A percentile compares a stretch with the other conserved stretches of the same genome.
phyloP scores from a whole-genome alignment of 2,888 invertebrate species.

The Buathra laborator region DNA sequence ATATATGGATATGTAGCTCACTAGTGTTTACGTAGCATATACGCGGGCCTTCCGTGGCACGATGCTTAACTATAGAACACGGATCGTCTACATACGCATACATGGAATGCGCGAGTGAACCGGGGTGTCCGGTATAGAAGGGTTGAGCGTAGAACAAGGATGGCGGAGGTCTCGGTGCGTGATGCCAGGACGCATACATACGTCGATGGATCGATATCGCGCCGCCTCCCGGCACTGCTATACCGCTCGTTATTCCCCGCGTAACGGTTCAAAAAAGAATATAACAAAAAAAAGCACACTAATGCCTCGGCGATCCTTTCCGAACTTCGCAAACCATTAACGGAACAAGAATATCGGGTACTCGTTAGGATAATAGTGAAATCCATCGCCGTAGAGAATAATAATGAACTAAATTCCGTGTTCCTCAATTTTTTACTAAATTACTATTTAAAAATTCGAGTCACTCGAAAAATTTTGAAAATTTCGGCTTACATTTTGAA shows the following conservation, averaged over 20 bases:
- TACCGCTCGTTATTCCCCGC: conserved; percentile 35
- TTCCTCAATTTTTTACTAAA: not conserved
- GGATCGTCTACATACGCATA: conserved; percentile 37
- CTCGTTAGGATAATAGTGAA: not conserved
- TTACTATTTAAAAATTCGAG: no score
- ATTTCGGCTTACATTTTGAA: no score
- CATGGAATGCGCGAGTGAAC: conserved; percentile 2
- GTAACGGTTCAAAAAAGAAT: conserved; percentile 20
- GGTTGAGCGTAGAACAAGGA: conserved; percentile 25
- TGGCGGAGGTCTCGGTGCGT: conserved; percentile 44
- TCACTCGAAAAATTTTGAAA: no score
- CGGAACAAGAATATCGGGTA: not conserved
- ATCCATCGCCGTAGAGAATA: not conserved
- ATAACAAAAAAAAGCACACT: not conserved
- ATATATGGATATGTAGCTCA: conserved; percentile 65
- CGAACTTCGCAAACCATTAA: not conserved
- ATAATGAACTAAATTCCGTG: not conserved
- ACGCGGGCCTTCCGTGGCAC: conserved; percentile 36
- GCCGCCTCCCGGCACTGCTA: conserved; percentile 39
- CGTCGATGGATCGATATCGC: conserved; percentile 65
- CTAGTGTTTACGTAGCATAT: conserved; percentile 60
- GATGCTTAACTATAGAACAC: conserved; percentile 20
- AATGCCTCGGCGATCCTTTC: conserved; percentile 7
- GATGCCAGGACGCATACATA: conserved; percentile 44
- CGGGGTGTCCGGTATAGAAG: conserved; percentile 7